A percentile compares a stretch with the other conserved stretches of the same genome.
Conservation (phyloP, 2,888 invertebrate species). For the Meghimatium bilineatum region DNA sequence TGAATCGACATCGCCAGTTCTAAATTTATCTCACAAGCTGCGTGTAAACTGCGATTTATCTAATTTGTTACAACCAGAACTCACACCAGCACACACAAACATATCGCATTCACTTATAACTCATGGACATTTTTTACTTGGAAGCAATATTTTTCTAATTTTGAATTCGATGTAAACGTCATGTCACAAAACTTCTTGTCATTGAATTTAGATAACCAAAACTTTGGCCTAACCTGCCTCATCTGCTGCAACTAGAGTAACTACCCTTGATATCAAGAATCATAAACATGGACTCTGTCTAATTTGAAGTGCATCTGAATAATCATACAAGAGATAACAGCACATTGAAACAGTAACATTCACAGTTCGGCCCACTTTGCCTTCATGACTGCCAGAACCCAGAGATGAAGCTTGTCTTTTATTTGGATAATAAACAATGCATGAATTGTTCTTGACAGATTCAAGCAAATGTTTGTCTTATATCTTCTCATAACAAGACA, state of each 20-base stretch:
- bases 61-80: neutral
- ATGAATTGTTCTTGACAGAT: neutral
- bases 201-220: neutral
- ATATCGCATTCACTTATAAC: too few relatives aligned
- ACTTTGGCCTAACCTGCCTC: neutral
- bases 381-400: neutral
- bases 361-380: neutral
- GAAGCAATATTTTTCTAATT: too few relatives aligned
- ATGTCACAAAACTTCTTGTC: neutral
- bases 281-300: too few relatives aligned
- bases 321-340: neutral
- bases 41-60: neutral
- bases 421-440: neutral
- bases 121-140: too few relatives aligned
- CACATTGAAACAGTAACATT: neutral
- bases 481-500: neutral
- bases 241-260: neutral
- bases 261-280: neutral
- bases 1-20: neutral
- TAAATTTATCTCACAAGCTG: slow-evolving; percentile 2
- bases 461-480: neutral
- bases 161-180: too few relatives aligned
- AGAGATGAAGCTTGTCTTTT: neutral
- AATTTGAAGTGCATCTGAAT: too few relatives aligned
- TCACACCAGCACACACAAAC: too few relatives aligned